Percentiles rank a stretch among this genome's conserved stretches.
Evolutionary conservation across 2,888 invertebrate species (phyloP).

Genomic region (Drosophila parthenogenetica): DNA sequence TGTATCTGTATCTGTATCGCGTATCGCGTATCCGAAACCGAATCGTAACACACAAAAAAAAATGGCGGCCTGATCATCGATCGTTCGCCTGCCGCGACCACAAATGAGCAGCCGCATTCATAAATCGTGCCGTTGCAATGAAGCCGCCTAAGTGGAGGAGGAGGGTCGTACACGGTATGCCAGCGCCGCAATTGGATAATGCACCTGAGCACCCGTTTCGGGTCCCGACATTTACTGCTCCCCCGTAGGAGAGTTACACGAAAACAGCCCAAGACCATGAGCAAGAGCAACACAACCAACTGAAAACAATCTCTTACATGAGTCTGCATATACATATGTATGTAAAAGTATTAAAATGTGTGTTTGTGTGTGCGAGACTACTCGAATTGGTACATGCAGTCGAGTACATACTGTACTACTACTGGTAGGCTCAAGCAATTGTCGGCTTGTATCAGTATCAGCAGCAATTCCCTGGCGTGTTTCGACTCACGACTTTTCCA

Average conservation of each 20-base stretch:
- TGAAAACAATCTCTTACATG: slow-evolving; percentile 5
- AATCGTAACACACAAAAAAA: slow-evolving; percentile 60
- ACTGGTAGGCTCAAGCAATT: slow-evolving; percentile 18
- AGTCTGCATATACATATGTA: slow-evolving; percentile 2
- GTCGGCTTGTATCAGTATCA: slow-evolving; percentile 14
- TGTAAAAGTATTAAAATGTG: not conserved
- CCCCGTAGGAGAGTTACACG: slow-evolving; percentile 24
- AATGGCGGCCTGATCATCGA: slow-evolving; percentile 74
- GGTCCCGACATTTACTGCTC: slow-evolving; percentile 52
- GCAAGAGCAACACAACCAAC: not conserved
- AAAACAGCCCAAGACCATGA: not conserved
- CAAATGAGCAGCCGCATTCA: slow-evolving; percentile 67
- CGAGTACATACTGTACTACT: slow-evolving; percentile 8
- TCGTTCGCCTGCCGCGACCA: slow-evolving; percentile 60
- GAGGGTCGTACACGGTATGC: slow-evolving; percentile 62
- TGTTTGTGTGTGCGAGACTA: not conserved
- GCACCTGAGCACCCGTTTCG: slow-evolving; percentile 76
- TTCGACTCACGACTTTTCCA: slow-evolving; percentile 53
- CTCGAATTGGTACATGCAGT: slow-evolving; percentile 10
- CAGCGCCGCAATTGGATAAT: slow-evolving; percentile 78
- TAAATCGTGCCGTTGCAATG: slow-evolving; percentile 76
- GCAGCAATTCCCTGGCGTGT: slow-evolving; percentile 35
- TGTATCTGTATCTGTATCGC: slow-evolving; percentile 63
- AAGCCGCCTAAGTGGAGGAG: slow-evolving; percentile 72
- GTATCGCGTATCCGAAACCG: slow-evolving; percentile 48